Conservation (phyloP, 2,113 vertebrate species). For the Chauna torquata region DNA sequence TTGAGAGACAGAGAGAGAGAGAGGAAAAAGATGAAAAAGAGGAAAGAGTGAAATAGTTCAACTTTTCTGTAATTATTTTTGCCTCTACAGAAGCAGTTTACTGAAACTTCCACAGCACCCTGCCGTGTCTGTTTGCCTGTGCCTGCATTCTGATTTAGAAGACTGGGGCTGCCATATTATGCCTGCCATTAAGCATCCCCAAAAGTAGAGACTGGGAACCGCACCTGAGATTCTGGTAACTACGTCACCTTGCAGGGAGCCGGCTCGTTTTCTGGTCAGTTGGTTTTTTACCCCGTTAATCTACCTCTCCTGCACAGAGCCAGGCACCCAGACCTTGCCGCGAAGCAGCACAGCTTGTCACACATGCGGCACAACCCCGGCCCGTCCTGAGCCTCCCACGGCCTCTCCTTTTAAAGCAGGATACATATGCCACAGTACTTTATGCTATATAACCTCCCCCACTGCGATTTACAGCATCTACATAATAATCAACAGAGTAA, state of each 20-base stretch:
- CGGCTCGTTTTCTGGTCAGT: not conserved
- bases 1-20: too few species aligned
- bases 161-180: not conserved
- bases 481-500: not conserved
- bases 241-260: fast-evolving
- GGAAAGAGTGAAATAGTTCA: not conserved
- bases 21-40: not conserved
- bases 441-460: not conserved
- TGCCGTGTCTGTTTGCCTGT: fast-evolving
- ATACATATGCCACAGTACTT: not conserved
- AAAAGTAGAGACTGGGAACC: not conserved
- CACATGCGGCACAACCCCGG: fast-evolving
- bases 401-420: not conserved
- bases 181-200: fast-evolving
- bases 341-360: not conserved
- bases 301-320: not conserved
- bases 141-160: not conserved
- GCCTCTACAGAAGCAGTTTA: not conserved
- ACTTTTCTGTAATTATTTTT: not conserved
- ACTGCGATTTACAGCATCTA: not conserved
- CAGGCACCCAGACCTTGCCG: not conserved
- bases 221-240: not conserved
- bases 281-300: not conserved
- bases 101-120: not conserved
- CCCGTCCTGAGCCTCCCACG: not conserved